phyloP scores from a whole-genome alignment of 2,797 vertebrate species.

The Chromis chromis region DNA sequence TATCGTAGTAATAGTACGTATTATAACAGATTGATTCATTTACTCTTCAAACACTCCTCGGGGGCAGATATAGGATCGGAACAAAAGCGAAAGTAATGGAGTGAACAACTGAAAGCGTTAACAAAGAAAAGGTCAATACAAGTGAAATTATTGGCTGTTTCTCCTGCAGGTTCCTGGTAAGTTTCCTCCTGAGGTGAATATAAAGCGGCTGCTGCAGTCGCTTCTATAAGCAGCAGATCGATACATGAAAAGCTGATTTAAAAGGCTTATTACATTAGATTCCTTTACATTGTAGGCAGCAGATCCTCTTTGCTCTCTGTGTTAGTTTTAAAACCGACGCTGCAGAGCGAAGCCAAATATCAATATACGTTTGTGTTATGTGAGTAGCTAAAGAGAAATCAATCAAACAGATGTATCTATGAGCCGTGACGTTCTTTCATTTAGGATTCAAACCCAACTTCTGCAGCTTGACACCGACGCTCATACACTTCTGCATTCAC shows the following conservation, averaged over 20 bases:
- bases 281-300: neutral
- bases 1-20: neutral
- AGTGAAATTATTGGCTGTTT: constrained; percentile 35
- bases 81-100: constrained; percentile 17
- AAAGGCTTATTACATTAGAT: constrained; percentile 14
- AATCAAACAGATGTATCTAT: constrained; percentile 28
- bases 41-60: constrained; percentile 2
- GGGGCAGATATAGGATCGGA: constrained; percentile 15
- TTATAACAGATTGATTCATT: constrained; percentile 7
- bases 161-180: constrained; percentile 14
- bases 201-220: constrained; percentile 31
- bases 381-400: constrained; percentile 24
- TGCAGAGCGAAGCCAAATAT: constrained; percentile 31
- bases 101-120: constrained; percentile 27
- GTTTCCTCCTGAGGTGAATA: constrained; percentile 21
- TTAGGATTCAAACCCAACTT: constrained; percentile 35
- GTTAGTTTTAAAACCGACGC: neutral
- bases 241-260: constrained; percentile 39
- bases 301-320: neutral
- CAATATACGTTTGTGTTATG: neutral
- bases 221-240: constrained; percentile 24
- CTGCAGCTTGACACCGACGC: constrained; percentile 20
- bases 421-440: constrained; percentile 9
- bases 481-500: constrained; percentile 14
- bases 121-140: constrained; percentile 29